phyloP scores from a whole-genome alignment of 30 jellyfish, hydroid and myxozoan genomes.

The Hydra vulgaris region DNA sequence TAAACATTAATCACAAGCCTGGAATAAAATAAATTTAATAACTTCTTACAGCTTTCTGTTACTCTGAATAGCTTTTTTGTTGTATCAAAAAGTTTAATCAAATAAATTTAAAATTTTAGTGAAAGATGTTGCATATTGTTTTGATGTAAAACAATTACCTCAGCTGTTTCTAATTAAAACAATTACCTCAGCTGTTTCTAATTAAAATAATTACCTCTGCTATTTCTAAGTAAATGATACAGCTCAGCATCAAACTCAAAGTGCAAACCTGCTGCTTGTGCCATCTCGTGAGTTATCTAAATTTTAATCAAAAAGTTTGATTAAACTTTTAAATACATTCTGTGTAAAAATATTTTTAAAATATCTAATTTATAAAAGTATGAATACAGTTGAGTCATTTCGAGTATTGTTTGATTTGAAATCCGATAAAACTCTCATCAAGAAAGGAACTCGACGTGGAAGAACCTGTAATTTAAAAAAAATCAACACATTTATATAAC shows the following conservation, averaged over 20 bases:
- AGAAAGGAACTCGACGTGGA: constrained; percentile 74
- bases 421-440: constrained; percentile 71
- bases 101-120: no score
- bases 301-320: neutral
- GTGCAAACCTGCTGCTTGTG: constrained; percentile 81
- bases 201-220: constrained; percentile 34
- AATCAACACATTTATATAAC: no score
- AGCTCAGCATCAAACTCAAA: constrained; percentile 85
- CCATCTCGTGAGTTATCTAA: constrained; percentile 91
- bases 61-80: no score
- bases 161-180: no score
- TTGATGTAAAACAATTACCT: no score
- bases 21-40: no score
- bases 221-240: constrained; percentile 57
- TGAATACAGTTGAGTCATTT: constrained; percentile 68
- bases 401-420: constrained; percentile 75
- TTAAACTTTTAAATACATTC: neutral
- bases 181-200: neutral
- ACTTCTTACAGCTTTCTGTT: no score
- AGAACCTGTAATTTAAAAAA: constrained; percentile 41
- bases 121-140: no score
- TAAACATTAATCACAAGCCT: no score
- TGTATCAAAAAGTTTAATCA: no score
- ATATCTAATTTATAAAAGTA: neutral
- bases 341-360: neutral